Conservation (phyloP, 2,888 invertebrate genomes). For the Polymixis flavicincta region DNA sequence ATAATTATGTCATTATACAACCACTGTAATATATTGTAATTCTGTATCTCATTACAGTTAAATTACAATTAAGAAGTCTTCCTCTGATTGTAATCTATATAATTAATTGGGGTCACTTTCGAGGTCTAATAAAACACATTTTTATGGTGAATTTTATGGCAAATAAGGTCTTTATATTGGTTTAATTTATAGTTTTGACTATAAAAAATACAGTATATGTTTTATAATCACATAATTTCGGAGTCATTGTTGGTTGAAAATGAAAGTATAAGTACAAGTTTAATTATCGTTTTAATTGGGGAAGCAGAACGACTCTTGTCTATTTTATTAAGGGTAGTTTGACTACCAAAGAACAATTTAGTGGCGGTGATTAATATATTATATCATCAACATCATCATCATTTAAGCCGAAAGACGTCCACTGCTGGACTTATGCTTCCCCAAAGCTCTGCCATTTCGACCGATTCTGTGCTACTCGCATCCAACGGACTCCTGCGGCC, state of each 20-base stretch:
- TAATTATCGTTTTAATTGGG: slow-evolving; percentile 46
- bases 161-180: slow-evolving; percentile 60
- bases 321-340: slow-evolving; percentile 11
- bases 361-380: neutral
- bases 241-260: slow-evolving; percentile 34
- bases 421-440: too few species aligned
- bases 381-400: too few species aligned
- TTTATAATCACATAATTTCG: slow-evolving; percentile 41
- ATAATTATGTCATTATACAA: slow-evolving; percentile 67
- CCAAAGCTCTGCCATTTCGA: too few species aligned
- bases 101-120: slow-evolving; percentile 68
- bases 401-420: too few species aligned
- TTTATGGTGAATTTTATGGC: slow-evolving; percentile 67
- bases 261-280: too few species aligned
- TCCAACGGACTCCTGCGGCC: too few species aligned
- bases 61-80: slow-evolving; percentile 57
- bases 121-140: slow-evolving; percentile 61
- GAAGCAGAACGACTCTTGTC: slow-evolving; percentile 7
- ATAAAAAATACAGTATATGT: slow-evolving; percentile 47
- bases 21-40: slow-evolving; percentile 58
- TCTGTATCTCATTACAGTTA: slow-evolving; percentile 59
- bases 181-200: slow-evolving; percentile 62
- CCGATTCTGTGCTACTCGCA: too few species aligned
- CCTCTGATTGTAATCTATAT: slow-evolving; percentile 62
- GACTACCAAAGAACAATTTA: neutral